Evolutionary conservation across 2,888 invertebrate genomes (phyloP), one percentile per base, ranked within the genome.

Genomic region (Melieria picta): DNA sequence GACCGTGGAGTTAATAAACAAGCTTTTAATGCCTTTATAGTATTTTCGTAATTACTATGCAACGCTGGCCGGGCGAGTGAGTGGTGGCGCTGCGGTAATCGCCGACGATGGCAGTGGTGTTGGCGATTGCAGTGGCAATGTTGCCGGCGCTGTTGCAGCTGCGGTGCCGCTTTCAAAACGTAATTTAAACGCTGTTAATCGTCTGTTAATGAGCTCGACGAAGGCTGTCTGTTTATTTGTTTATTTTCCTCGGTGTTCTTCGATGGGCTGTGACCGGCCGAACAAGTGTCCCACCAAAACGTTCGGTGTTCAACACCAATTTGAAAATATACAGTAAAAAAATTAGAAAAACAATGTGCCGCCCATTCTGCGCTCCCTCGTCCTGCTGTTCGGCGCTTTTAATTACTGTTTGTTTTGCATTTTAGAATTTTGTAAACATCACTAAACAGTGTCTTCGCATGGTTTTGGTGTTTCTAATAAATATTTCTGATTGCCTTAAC

Each of bases 111-210:
- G 63, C 56, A 46, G 66, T 67, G 71, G 66, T 69, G 70, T 57
- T 60, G 74, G 69, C 72, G 76, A 72, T 42, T 43, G 52, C 50
- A 43, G 42, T 65, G 42, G 46, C 16, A n/a, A 46, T 13, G 13
- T 13, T 9, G 7, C 58, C 42, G 4, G 13, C 42, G 58, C 43
- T 60, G 45, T 6, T n/a, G 48, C 42, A 30, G 9, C 48, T 30
- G 63, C 56, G 48, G 42, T 30, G 52, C 50, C 58, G 58, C 64
- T 70, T 58, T 50, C 58, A 58, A 57, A 70, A 70, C 65, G 60
- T 58, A 60, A 64, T 70, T 70, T 70, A 70, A 70, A 70, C 52
- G 48, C 57, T 64, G 70, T 70, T 70, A 70, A 65, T 70, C 70
- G 50, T 70, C 46, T 50, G 60, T 60, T 70, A 70, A 70, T 70